Evolutionary conservation across 2,888 invertebrate genomes (phyloP).

Genomic region (Drosophila mercatorum): DNA sequence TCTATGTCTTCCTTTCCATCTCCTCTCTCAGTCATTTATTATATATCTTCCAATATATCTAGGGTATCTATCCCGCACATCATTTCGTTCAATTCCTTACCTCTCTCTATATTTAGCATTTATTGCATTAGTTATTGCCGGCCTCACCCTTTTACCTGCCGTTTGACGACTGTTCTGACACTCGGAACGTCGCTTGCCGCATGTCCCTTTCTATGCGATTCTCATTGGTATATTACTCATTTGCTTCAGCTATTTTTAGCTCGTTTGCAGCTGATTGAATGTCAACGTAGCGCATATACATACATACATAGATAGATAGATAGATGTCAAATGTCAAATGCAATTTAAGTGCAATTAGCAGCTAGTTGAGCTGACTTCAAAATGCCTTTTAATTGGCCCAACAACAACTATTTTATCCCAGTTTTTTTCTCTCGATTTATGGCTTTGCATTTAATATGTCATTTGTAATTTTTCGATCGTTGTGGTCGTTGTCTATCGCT

Average conservation of each 20-base stretch:
- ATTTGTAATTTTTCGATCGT: constrained; percentile 47
- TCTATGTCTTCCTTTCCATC: neutral
- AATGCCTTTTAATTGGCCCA: constrained; percentile 36
- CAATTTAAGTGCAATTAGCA: constrained; percentile 53
- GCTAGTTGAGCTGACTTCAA: constrained; percentile 26
- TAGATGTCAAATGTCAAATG: constrained; percentile 48
- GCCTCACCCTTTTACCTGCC: neutral
- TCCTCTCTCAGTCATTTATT: neutral
- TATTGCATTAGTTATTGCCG: neutral
- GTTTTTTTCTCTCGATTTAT: constrained; percentile 29
- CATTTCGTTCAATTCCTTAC: neutral
- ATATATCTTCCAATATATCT: neutral
- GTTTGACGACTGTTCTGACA: neutral
- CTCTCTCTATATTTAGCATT: neutral
- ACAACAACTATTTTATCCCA: constrained; percentile 3
- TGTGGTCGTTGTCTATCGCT: constrained; percentile 8
- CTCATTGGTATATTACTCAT: constrained; percentile 15
- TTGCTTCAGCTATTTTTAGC: constrained; percentile 33
- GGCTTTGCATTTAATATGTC: constrained; percentile 44
- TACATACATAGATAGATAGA: neutral
- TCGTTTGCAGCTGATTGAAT: constrained; percentile 49
- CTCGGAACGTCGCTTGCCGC: constrained; percentile 1
- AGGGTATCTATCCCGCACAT: neutral
- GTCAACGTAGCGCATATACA: constrained; percentile 24
- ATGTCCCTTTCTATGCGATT: constrained; percentile 4